phyloP scores from a whole-genome alignment of 1,140 invertebrate species.

The Bactericera cockerelli region DNA sequence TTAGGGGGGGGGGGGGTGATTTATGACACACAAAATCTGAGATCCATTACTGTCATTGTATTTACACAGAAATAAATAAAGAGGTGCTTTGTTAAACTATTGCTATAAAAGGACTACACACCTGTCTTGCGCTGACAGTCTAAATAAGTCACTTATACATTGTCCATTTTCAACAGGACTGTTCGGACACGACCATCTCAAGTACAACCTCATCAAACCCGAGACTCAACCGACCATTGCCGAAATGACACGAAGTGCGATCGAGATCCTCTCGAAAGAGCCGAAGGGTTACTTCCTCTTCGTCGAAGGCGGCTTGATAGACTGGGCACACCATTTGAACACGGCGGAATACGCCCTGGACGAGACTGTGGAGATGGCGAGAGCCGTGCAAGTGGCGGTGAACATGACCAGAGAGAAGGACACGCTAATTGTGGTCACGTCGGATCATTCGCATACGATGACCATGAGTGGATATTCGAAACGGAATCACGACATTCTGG shows the following conservation, averaged over 20 bases:
- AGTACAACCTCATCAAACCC: constrained; percentile 28
- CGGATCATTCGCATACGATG: constrained; percentile 50
- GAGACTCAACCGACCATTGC: constrained; percentile 40
- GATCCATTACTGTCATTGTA: too few species aligned
- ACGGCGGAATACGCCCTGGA: constrained; percentile 44
- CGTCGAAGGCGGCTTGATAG: constrained; percentile 49
- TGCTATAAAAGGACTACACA: too few species aligned
- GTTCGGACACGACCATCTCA: constrained; percentile 15
- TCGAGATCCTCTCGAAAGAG: constrained; percentile 51
- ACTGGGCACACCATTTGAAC: constrained; percentile 50
- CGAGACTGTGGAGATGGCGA: constrained; percentile 49
- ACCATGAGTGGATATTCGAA: constrained; percentile 45
- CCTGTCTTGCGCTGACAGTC: too few species aligned
- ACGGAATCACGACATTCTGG: constrained; percentile 45
- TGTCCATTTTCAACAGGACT: constrained; percentile 14
- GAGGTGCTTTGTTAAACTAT: too few species aligned
- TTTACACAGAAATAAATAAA: too few species aligned
- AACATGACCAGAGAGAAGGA: constrained; percentile 29
- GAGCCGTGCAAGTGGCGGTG: constrained; percentile 34
- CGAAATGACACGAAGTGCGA: constrained; percentile 67
- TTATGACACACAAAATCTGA: too few species aligned
- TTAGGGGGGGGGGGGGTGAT: too few species aligned
- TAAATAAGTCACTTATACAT: too few species aligned
- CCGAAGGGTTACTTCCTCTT: constrained; percentile 51
- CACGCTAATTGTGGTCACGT: constrained; percentile 46